phyloP scores from a whole-genome alignment of 2,888 invertebrate genomes.

The Ichneumon xanthorius region DNA sequence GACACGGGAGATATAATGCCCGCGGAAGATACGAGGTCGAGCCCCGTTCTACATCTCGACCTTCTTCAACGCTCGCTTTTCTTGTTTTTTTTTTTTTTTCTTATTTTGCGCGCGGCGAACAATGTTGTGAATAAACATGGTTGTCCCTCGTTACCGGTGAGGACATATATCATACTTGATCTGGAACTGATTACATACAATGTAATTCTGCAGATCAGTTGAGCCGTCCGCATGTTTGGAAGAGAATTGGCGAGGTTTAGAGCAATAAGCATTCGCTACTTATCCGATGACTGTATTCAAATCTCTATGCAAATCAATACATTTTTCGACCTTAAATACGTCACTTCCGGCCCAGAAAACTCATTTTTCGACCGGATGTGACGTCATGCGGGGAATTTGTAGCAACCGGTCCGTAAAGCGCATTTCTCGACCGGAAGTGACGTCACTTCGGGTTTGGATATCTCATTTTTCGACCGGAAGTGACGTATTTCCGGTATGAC shows the following conservation, averaged over 20 bases:
- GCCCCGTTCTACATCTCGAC: conserved; percentile 6
- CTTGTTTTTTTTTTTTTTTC: background rate
- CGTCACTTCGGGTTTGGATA: too few species aligned
- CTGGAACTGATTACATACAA: background rate
- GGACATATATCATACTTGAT: background rate
- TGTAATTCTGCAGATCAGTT: background rate
- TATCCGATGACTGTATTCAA: background rate
- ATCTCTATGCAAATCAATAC: background rate
- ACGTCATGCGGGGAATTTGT: background rate
- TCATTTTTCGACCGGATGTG: too few species aligned
- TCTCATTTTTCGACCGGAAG: background rate
- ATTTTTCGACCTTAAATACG: too few species aligned
- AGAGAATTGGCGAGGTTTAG: background rate
- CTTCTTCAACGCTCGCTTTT: background rate
- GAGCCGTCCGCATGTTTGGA: background rate
- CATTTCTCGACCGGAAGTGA: background rate
- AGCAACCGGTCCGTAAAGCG: background rate
- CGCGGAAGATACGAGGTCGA: conserved; percentile 40
- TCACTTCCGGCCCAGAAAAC: too few species aligned
- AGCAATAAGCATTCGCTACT: background rate
- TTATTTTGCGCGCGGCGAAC: background rate
- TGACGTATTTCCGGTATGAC: background rate
- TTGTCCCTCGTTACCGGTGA: background rate
- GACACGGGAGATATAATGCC: conserved; percentile 36
- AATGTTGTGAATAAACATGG: background rate